Base-by-base conservation (phyloP, 2,797 vertebrate species). In the Dendrocincla tyrannina region DNA sequence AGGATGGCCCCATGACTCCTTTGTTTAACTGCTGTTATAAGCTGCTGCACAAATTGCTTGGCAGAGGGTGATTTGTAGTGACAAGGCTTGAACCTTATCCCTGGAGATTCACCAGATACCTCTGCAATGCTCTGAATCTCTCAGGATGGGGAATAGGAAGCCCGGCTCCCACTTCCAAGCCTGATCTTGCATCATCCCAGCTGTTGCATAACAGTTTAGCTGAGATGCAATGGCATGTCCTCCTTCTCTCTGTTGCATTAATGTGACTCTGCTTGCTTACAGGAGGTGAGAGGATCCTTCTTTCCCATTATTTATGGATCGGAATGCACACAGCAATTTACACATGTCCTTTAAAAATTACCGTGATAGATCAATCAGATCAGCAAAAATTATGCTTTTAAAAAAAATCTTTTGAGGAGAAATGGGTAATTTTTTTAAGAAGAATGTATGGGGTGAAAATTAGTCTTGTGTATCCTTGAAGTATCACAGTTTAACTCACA, bases 41-140 rank as follows among this genome's bases (percentile, higher is more conserved):
- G 91, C 97, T 97, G 94, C 93, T 32, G 82, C 87, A 95, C 95
- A 95, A 95, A 97, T 96, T 97, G 89, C 95, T 97, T 96, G 93
- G 96, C 95, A 93, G 94, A 95, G 95, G 97, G 95, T 97, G 97
- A 98, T 98, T 97, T 98, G 98, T 97, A 98, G 97, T 96, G 97
- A 97, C 96, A 98, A 97, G 95, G 85, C 96, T 97, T 94, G 91
- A 89, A 95, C 95, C 95, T 97, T 97, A 97, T 98, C 96, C 96
- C 91, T 6, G 56, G 97, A 88, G 96, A 97, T 97, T 97, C 91
- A 96, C 96, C 97, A 97, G 96, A 97, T 97, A 97, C 97, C 93
- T 97, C 94, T 86, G 93, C 96, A 97, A 94, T 96, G 97, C 94
- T 95, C 78, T 88, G 85, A 72, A 37, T 90, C 96, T 96, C 92